Base-by-base conservation (phyloP, 2,797 vertebrate species). In the Apogon hyalosoma region DNA sequence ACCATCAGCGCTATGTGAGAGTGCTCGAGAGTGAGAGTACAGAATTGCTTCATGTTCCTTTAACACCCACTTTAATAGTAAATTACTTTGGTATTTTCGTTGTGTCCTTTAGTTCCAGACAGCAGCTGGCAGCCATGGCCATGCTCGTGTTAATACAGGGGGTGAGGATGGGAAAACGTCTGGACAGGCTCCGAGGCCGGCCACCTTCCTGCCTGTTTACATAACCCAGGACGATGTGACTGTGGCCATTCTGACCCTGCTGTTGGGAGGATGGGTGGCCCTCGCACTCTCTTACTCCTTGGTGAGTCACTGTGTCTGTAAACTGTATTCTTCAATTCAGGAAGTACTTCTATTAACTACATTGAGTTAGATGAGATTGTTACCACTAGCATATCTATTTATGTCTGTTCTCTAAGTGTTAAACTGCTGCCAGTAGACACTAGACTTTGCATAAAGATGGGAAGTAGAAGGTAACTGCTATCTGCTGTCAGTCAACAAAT, bases 251-350 rank as follows among this genome's bases (percentile, higher is more conserved):
- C 78, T 95, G 63, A 94, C 95, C 0, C 70, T 96, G 21, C 89
- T 99, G 72, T 87, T 98, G 51, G 96, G 95, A 0, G 96, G 95
- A 3, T 96, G 95, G 83, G 42, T 97, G 54, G 91, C 95, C 53
- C 87, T 95, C 81, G 78, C 82, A 24, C 24, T 95, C 72, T 92
- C 88, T 0, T 93, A 92, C 79, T 92, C 87, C 87, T 92, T 85
- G 77, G 94, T 92, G 75, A 91, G 88, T 84, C 42, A 55, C 47
- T 33, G n/a, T 36, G 4, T 4, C 21, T 24, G 21, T 24, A 24
- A 4, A 24, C 21, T 24, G 21, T 24, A 2, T 24, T 24, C 4
- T 24, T 24, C 2, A 24, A 24, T 24, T 24, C 21, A 24, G 21
- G 21, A 24, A 24, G 21, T 24, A 24, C 21, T 2, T 24, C 21